Conservation (phyloP, 2,888 invertebrate species). For the Gymnosoma rotundatum region DNA sequence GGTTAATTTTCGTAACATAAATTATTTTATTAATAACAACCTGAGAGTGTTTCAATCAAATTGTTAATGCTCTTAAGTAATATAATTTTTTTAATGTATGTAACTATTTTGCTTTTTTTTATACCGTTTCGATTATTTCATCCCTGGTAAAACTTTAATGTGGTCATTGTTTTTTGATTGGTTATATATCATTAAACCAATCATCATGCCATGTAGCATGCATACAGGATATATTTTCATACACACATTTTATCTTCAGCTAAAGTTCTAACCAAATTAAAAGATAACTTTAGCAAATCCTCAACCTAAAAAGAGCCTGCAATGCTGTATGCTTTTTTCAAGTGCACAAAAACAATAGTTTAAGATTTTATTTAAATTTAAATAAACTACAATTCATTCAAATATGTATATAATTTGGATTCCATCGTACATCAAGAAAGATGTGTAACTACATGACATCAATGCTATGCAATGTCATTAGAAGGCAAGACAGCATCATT, state of each 20-base stretch:
- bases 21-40: neutral
- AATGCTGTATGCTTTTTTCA: neutral
- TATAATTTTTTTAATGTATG: too few relatives aligned
- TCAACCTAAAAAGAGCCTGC: neutral
- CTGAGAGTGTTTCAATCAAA: neutral
- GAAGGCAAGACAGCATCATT: too few relatives aligned
- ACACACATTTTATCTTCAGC: neutral
- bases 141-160: slow-evolving; percentile 5
- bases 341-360: neutral
- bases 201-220: slow-evolving; percentile 8
- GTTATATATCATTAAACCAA: slow-evolving; percentile 39
- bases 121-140: slow-evolving; percentile 10
- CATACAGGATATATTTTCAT: neutral
- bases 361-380: neutral
- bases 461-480: too few relatives aligned
- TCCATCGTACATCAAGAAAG: too few relatives aligned
- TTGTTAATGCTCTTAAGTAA: neutral
- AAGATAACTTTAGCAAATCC: neutral
- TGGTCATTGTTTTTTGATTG: slow-evolving; percentile 39
- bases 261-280: neutral
- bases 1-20: neutral
- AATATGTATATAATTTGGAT: too few relatives aligned
- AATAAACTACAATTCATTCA: too few relatives aligned
- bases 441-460: too few relatives aligned
- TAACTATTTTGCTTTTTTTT: neutral